Evolutionary conservation across 2,113 vertebrate species (phyloP).

Genomic region (Zosterops borbonicus): DNA sequence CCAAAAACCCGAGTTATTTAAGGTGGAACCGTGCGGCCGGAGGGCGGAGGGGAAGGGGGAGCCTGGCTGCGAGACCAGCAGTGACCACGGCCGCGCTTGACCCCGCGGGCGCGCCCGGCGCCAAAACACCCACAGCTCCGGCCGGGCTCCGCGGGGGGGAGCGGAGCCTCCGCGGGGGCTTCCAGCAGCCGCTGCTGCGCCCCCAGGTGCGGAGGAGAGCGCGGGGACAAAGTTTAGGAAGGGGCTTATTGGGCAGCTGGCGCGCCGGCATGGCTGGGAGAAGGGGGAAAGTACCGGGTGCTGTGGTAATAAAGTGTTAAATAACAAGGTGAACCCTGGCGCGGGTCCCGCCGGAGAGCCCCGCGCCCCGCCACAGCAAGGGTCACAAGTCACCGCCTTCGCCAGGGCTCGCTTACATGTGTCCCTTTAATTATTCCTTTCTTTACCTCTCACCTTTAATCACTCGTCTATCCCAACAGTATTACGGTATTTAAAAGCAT

Average conservation of each 20-base stretch:
- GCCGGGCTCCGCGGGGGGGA: not conserved
- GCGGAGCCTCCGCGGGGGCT: not conserved
- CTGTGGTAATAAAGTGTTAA: slow-evolving; percentile 1
- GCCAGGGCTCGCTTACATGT: not conserved
- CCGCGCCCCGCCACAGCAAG: not conserved
- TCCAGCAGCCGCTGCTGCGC: not conserved
- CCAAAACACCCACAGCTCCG: not conserved
- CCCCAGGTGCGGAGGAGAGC: not conserved
- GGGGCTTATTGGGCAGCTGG: not conserved
- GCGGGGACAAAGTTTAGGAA: not conserved
- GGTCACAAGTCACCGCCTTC: not conserved
- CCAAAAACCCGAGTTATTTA: slow-evolving; percentile 92
- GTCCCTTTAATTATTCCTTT: slow-evolving; percentile 53
- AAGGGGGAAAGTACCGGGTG: not conserved
- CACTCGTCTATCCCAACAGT: slow-evolving; percentile 1
- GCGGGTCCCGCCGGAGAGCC: not conserved
- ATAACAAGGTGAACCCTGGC: not conserved
- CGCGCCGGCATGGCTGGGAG: not conserved
- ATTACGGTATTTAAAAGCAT: slow-evolving; percentile 59
- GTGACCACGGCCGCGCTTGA: not conserved
- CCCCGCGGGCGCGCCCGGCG: not conserved
- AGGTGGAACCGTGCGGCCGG: slow-evolving; percentile 83
- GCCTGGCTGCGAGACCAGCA: not conserved
- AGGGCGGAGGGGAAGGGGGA: slow-evolving; percentile 15
- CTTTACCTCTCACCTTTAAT: slow-evolving; percentile 61